Evolutionary conservation across 2,888 invertebrate species (phyloP), one percentile per base, ranked within the genome.

Genomic region (Tridacna gigas): DNA sequence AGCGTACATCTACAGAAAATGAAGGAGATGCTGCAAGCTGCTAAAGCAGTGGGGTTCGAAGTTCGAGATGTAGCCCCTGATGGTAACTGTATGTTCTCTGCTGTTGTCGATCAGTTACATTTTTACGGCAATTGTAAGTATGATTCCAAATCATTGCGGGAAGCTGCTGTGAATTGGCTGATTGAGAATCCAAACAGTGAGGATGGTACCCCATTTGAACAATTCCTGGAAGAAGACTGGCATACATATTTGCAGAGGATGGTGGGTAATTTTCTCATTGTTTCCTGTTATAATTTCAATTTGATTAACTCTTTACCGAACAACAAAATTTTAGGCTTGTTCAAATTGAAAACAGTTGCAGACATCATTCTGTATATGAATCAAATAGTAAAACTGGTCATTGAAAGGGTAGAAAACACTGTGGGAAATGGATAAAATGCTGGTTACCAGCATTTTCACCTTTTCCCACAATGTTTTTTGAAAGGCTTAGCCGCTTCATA

Each of bases 41-140:
- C 88, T 20, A 71, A 79, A 9, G 47, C 77, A 28, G 77, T 77
- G 28, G 85, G 84, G 0, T 88, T 81, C 65, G 82, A 86, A 25
- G 82, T 89, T 13, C 81, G 77, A 7, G 88, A 89, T 60, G 90
- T 90, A 0, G 66, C 77, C 7, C 90, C 90, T 2, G 90, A 90
- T 56, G 89, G 90, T 12, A 90, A 90, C 77, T 90, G 90, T 74
- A 90, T 90, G 90, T 90, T 89, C 82, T 82, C 90, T 28, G 90
- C 90, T 9, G 78, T 89, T 13, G 81, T 88, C 47, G 89, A 90
- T 48, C 90, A 90, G 71, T 77, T 90, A 26, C 66, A 82, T 26
- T 61, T 88, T 25, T 71, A 83, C 13, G 79, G 79, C 18, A 81
- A 88, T n/a, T 45, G 7, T 28, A 28, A 63, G 13, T 86, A 78